Evolutionary conservation across 2,888 invertebrate species (phyloP).

Genomic region (Trichacis sp.): DNA sequence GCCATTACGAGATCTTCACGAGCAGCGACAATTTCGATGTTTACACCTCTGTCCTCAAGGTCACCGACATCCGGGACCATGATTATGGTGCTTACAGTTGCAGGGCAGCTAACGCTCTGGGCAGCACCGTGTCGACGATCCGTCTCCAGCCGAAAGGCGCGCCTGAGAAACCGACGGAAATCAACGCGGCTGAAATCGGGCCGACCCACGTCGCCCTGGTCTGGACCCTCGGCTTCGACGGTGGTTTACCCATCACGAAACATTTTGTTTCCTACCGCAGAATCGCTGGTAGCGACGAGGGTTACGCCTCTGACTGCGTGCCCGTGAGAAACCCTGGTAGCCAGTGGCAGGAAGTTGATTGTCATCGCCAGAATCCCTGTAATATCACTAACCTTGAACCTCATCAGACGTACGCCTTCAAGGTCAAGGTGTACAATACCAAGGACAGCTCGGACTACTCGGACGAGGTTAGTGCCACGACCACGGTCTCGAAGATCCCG

Average conservation of each 20-base stretch:
- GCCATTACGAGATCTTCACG: constrained; percentile 87
- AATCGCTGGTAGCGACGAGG: constrained; percentile 75
- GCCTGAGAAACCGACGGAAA: constrained; percentile 84
- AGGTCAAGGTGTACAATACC: constrained; percentile 89
- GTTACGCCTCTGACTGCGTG: constrained; percentile 75
- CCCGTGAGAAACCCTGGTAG: constrained; percentile 73
- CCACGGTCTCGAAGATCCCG: constrained; percentile 87
- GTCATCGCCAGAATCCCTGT: constrained; percentile 87
- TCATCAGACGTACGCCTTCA: constrained; percentile 87
- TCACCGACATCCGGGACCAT: constrained; percentile 81
- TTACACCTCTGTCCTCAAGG: constrained; percentile 81
- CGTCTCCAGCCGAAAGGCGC: constrained; percentile 84
- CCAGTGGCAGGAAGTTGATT: constrained; percentile 88
- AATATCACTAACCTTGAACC: constrained; percentile 88
- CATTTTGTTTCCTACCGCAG: constrained; percentile 87
- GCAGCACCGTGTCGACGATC: constrained; percentile 81
- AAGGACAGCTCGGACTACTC: constrained; percentile 90
- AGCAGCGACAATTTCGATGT: constrained; percentile 87
- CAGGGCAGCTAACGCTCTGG: constrained; percentile 85
- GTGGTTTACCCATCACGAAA: constrained; percentile 87
- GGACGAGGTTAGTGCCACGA: constrained; percentile 83
- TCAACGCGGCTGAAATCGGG: constrained; percentile 81
- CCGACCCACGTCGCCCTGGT: constrained; percentile 83
- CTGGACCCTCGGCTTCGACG: constrained; percentile 93
- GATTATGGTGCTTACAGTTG: constrained; percentile 95